These are phyloP conservation scores for Hystrix brachyura DNA, from an alignment of 2,113 vertebrate species.

Conservation along the genomic window DNA sequence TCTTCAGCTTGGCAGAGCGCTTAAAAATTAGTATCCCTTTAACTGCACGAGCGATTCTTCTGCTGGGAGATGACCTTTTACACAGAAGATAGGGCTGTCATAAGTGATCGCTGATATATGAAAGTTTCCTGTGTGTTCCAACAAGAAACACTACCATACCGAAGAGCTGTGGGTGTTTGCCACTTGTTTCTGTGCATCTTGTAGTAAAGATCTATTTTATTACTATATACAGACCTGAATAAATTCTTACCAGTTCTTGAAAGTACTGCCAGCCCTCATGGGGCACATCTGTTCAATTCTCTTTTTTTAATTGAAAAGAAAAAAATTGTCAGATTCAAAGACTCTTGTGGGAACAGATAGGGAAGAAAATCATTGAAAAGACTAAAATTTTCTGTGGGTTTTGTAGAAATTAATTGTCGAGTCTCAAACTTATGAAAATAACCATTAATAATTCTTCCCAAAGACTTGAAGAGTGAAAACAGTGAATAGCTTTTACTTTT, in stretches of 20 bases:
- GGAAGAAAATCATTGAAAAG: conserved; percentile 40
- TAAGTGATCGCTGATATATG: conserved; percentile 69
- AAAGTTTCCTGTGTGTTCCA: conserved; percentile 51
- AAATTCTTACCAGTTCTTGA: conserved; percentile 55
- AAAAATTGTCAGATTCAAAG: conserved; percentile 67
- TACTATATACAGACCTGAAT: conserved; percentile 1
- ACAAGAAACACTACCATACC: not conserved
- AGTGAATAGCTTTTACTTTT: conserved; percentile 59
- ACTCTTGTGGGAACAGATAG: conserved; percentile 16
- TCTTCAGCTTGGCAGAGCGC: conserved; percentile 63
- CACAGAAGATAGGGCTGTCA: conserved; percentile 65
- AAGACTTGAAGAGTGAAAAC: conserved; percentile 51
- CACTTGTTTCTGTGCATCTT: not conserved
- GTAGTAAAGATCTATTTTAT: not conserved
- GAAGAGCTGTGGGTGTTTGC: not conserved
- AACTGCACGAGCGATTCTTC: conserved; percentile 61
- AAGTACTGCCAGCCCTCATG: conserved; percentile 35
- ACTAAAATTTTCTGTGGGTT: conserved; percentile 58
- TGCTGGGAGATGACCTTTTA: conserved; percentile 78
- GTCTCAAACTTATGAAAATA: conserved; percentile 69
- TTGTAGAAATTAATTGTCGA: conserved; percentile 75
- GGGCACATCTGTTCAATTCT: conserved; percentile 48
- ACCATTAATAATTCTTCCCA: conserved; percentile 66
- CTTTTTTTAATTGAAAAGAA: conserved; percentile 74
- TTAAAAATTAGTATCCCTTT: conserved; percentile 66